phyloP scores from a whole-genome alignment of 2,113 vertebrate genomes.

The Hyperopisus bebe region DNA sequence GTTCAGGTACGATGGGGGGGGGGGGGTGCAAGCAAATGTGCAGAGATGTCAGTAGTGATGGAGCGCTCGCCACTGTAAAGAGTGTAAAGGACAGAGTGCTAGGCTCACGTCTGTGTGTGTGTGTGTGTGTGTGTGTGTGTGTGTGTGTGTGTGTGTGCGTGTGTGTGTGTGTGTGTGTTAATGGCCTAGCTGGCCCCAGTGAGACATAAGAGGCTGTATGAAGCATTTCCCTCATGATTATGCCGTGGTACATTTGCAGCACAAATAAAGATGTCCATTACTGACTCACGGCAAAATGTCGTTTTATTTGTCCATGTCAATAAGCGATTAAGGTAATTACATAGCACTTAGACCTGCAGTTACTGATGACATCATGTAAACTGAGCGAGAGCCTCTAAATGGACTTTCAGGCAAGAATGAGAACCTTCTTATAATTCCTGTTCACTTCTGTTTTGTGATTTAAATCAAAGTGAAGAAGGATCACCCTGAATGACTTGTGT shows the following conservation, averaged over 20 bases:
- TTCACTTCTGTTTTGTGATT: slow-evolving; percentile 42
- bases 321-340: slow-evolving; percentile 23
- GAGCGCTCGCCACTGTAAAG: not conserved
- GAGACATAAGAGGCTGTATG: not conserved
- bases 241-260: not conserved
- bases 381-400: slow-evolving; percentile 10
- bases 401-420: slow-evolving; percentile 58
- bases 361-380: slow-evolving; percentile 20
- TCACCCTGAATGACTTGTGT: slow-evolving; percentile 36
- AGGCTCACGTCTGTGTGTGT: not conserved
- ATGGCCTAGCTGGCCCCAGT: not conserved
- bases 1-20: not conserved
- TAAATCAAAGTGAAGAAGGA: slow-evolving; percentile 39
- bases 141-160: not conserved
- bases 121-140: not conserved
- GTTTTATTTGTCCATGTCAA: slow-evolving; percentile 21
- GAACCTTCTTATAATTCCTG: slow-evolving; percentile 38
- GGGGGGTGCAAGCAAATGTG: not conserved
- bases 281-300: slow-evolving; percentile 4
- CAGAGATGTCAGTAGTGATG: slow-evolving; percentile 3
- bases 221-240: not conserved
- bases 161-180: not conserved
- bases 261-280: slow-evolving; percentile 13
- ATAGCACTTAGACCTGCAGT: slow-evolving; percentile 18
- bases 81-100: no score